A percentile compares a stretch with the other conserved stretches of the same genome.
These are phyloP conservation scores for Peromyscus polionotus DNA, from an alignment of 2,113 vertebrate species.

Conservation along the genomic window DNA sequence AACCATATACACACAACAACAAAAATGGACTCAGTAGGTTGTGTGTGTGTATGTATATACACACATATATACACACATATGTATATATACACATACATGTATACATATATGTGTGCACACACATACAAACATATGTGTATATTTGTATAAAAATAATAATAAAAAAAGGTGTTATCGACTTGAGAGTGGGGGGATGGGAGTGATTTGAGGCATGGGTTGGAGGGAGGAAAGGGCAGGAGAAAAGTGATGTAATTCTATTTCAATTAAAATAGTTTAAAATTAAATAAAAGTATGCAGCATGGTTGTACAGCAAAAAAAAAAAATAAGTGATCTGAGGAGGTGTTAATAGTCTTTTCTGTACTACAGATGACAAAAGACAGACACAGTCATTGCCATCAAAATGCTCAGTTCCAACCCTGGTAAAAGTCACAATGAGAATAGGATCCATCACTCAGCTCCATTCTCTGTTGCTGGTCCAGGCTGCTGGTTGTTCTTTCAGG, in stretches of 20 bases:
- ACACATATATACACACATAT: background rate
- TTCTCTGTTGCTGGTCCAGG: background rate
- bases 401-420: background rate
- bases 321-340: background rate
- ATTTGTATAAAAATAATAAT: background rate
- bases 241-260: background rate
- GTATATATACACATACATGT: background rate
- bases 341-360: background rate
- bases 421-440: background rate
- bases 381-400: background rate
- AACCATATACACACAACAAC: background rate
- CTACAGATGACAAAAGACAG: background rate
- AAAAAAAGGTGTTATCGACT: background rate
- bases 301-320: background rate
- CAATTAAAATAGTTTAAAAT: background rate
- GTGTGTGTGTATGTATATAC: background rate
- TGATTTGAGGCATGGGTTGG: background rate
- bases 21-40: background rate
- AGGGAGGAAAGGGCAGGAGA: background rate
- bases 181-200: background rate
- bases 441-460: background rate
- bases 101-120: no score
- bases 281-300: background rate
- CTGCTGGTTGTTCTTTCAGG: background rate
- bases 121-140: background rate